Conservation (phyloP, 2,888 invertebrate species). For the Deilephila elpenor region DNA sequence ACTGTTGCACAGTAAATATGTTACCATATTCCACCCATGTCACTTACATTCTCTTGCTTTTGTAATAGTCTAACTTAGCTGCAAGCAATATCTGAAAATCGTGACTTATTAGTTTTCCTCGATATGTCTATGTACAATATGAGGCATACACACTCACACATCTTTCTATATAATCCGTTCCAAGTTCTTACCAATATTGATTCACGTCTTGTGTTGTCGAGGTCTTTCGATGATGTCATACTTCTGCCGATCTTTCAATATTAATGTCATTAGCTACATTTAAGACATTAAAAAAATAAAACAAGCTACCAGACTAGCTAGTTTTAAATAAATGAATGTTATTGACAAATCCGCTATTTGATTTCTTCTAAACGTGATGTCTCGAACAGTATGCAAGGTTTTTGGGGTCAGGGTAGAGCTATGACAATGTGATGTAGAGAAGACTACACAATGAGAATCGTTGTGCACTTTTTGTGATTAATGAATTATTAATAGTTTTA, state of each 20-base stretch:
- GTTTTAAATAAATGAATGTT: not conserved
- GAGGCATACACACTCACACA: constrained; percentile 16
- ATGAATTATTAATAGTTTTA: constrained; percentile 3
- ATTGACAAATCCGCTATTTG: not conserved
- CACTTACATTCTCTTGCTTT: not conserved
- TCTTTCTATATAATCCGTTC: constrained; percentile 32
- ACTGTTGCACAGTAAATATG: not conserved
- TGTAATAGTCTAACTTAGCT: not conserved
- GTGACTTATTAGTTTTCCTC: constrained; percentile 20
- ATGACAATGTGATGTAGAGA: constrained; percentile 35
- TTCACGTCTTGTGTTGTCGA: constrained; percentile 71
- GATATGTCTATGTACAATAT: not conserved
- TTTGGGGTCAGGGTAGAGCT: constrained; percentile 42
- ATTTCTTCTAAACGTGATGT: not conserved
- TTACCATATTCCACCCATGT: not conserved
- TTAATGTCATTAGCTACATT: constrained; percentile 50
- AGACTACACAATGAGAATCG: constrained; percentile 14
- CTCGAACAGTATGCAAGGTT: constrained; percentile 38
- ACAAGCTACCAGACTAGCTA: not conserved
- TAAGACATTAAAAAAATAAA: no score
- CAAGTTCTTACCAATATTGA: constrained; percentile 55
- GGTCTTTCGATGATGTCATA: constrained; percentile 73
- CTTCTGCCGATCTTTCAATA: constrained; percentile 59
- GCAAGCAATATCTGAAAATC: constrained; percentile 10
- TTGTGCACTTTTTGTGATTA: not conserved